These are phyloP conservation scores for Anoplophora glabripennis DNA, from an alignment of 1,140 invertebrate species.

Conservation along the genomic window DNA sequence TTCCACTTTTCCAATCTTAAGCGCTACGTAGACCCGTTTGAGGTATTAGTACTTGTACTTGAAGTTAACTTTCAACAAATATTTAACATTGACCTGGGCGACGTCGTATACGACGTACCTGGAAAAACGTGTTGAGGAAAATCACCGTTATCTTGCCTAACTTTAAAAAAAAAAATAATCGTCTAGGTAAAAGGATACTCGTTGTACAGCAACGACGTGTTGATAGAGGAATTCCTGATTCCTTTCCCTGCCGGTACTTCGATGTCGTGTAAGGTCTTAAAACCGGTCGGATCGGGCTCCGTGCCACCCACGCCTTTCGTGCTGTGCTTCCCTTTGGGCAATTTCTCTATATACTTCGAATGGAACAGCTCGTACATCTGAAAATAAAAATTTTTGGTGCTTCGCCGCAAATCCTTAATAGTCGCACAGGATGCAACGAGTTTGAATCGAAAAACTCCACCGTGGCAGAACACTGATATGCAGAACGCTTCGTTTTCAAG, in stretches of 20 bases:
- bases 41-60: conserved; percentile 60
- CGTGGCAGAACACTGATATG: too few relatives aligned
- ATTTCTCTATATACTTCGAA: conserved; percentile 74
- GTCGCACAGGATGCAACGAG: too few relatives aligned
- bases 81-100: conserved; percentile 81
- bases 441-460: too few relatives aligned
- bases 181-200: conserved; percentile 63
- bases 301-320: conserved; percentile 75
- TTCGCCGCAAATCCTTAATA: too few relatives aligned
- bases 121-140: conserved; percentile 51
- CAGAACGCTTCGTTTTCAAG: too few relatives aligned
- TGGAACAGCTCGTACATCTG: conserved; percentile 65
- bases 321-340: conserved; percentile 76
- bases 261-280: conserved; percentile 54
- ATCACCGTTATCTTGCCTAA: not conserved
- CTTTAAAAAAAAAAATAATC: conserved; percentile 6
- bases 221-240: conserved; percentile 35
- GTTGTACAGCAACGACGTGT: conserved; percentile 74
- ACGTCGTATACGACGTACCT: conserved; percentile 89
- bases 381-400: conserved; percentile 29
- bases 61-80: conserved; percentile 77
- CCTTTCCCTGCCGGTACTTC: conserved; percentile 74
- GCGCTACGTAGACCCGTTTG: not conserved
- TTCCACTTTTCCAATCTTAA: not conserved
- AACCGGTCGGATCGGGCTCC: conserved; percentile 61